A percentile compares a stretch with the other conserved stretches of the same genome.
These are phyloP conservation scores for Crepidodera aurea DNA, from an alignment of 2,888 invertebrate genomes.

Conservation along the genomic window DNA sequence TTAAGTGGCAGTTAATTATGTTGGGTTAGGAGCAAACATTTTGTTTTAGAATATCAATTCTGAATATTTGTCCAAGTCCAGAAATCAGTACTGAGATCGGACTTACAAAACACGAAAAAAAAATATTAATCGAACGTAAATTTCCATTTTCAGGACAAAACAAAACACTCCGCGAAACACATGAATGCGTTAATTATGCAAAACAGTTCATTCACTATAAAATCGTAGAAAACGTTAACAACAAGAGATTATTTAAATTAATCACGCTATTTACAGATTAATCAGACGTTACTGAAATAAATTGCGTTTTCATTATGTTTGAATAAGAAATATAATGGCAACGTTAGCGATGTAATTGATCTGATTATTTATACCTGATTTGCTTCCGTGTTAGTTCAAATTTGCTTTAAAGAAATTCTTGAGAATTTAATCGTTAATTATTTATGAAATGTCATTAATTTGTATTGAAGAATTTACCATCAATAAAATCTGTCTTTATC, in stretches of 20 bases:
- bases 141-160: neutral
- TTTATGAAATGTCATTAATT: no score
- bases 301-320: constrained; percentile 4
- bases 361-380: constrained; percentile 1
- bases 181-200: constrained; percentile 7
- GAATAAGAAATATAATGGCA: constrained; percentile 1
- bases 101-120: no score
- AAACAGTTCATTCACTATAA: constrained; percentile 12
- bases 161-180: constrained; percentile 3
- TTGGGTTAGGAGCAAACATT: no score
- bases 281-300: constrained; percentile 7
- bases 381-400: neutral
- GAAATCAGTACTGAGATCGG: no score
- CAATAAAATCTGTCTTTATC: no score
- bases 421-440: no score
- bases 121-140: neutral
- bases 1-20: no score
- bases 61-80: no score
- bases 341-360: neutral
- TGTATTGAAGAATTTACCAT: no score
- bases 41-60: no score
- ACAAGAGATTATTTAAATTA: constrained; percentile 15
- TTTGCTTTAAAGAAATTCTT: no score
- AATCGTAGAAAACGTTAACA: constrained; percentile 11
- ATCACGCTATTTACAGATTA: constrained; percentile 18